Evolutionary conservation across 2,888 invertebrate genomes (phyloP).

Genomic region (Poecilus cupreus): DNA sequence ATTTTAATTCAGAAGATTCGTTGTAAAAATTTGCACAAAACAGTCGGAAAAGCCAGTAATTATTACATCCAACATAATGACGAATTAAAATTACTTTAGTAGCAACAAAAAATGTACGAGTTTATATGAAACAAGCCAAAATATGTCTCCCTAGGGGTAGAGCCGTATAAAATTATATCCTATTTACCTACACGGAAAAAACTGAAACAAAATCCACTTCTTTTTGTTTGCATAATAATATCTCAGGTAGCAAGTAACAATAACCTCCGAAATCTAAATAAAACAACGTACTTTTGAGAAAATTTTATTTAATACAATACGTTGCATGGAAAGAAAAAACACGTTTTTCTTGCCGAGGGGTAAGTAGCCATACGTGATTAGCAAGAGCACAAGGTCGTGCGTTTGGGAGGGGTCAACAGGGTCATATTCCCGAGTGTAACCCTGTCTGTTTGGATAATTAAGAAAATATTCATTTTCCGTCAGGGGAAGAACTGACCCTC

Average conservation of each 20-base stretch:
- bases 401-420: constrained; percentile 1
- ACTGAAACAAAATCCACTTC: constrained; percentile 43
- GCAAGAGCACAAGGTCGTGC: neutral
- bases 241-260: constrained; percentile 19
- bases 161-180: constrained; percentile 46
- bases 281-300: constrained; percentile 15
- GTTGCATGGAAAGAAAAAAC: constrained; percentile 8
- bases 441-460: constrained; percentile 51
- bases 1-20: constrained; percentile 43
- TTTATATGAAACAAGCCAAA: constrained; percentile 38
- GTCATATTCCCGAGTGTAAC: constrained; percentile 38
- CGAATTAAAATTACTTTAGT: constrained; percentile 48
- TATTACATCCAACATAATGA: constrained; percentile 46
- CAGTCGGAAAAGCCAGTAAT: constrained; percentile 27
- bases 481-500: constrained; percentile 27
- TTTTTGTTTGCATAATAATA: constrained; percentile 43
- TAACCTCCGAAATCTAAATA: constrained; percentile 38
- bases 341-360: constrained; percentile 22
- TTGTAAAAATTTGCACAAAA: constrained; percentile 40
- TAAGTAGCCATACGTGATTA: constrained; percentile 23
- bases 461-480: constrained; percentile 53
- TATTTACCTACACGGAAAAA: constrained; percentile 40
- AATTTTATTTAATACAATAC: constrained; percentile 14
- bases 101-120: constrained; percentile 34
- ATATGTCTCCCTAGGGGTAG: constrained; percentile 42